Base-by-base conservation (phyloP, 2,888 invertebrate species). In the Pseudococcus viburni region DNA sequence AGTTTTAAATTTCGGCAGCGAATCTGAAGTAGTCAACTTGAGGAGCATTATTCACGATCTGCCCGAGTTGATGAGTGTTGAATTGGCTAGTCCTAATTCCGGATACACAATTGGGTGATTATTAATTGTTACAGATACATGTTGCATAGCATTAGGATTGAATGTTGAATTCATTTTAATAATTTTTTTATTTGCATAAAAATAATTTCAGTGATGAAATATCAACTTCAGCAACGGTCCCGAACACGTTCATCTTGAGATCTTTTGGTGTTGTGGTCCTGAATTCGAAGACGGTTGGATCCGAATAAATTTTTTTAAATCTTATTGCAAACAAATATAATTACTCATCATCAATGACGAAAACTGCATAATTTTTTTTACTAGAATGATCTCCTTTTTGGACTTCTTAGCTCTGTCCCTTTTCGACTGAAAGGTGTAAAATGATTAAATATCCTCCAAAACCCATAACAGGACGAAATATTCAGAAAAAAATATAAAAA, bases 21-120 rank as follows among this genome's bases (percentile, higher is more conserved):
- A 88, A 92, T 91, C 2, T 90, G 91, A 77, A 89, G 90, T 3
- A 89, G 90, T 0, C 91, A 92, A 89, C 90, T 89, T 0, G 90
- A 93, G 0, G 92, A 93, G 90, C 90, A 88, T 68, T 90, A 1
- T 89, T 92, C 19, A 90, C 89, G 89, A 91, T n/a, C 88, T 92
- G 11, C 89, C 90, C 2, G 90, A 89, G 7, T 91, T 91, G 0
- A 85, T 92, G 80, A 91, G 90, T 0, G 92, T 92, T 0, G 91
- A 91, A 73, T 90, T 90, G 42, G 91, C 92, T 0, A 92, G 92
- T 90, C 90, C 92, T 0, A 91, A 92, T 89, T 92, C 92, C 0
- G 89, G 48, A 1, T 91, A 91, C 89, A 86, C 90, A 0, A 77
- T 90, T 26, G 92, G 92, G 92, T 92, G 90, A 91, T 91, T 89